Base-by-base conservation (phyloP, 2,888 invertebrate genomes). In the Drosophila limbata region DNA sequence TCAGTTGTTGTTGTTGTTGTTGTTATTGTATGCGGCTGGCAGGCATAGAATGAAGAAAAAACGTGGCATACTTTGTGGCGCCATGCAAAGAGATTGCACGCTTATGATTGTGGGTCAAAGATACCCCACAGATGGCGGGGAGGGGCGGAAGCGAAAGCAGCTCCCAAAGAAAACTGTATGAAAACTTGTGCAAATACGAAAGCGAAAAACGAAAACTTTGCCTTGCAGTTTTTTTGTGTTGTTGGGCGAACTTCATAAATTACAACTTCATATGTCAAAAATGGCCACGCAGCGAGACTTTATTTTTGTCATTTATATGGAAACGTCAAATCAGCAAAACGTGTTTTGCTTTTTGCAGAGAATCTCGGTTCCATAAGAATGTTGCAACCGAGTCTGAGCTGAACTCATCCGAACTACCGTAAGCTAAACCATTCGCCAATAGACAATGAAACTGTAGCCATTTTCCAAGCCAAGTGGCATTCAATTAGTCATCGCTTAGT, bases 241-340 rank as follows among this genome's bases (percentile, higher is more conserved):
- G 19, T 44, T 35, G 67, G 45, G 40, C 35, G 65, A 81, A 84
- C 79, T 87, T 87, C 85, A 85, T 85, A 85, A 85, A 87, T 85
- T 87, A 87, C 81, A 79, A 69, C 88, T 83, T 85, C 73, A 87
- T 87, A 81, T 76, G 88, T 87, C 84, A 87, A 64, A 83, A 78
- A 71, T 83, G 57, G 73, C 62, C 72, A 68, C 71, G 71, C 68
- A 63, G 44, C 52, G 57, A 40, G 60, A 51, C 52, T 48, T 60
- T 51, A 21, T 28, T 56, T 33, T 44, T 72, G 81, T 84, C 88
- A 85, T 85, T 84, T 84, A 87, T 84, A 79, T 84, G 75, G 66
- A 81, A 77, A 83, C 65, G 88, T 83, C 88, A 85, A 83, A 79
- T 77, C 77, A 79, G 74, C 77, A 74, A 59, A 74, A 80, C 81